Evolutionary conservation across 2,113 vertebrate genomes (phyloP), one percentile per base, ranked within the genome.

Genomic region (Cyphomyrus plagiostoma): DNA sequence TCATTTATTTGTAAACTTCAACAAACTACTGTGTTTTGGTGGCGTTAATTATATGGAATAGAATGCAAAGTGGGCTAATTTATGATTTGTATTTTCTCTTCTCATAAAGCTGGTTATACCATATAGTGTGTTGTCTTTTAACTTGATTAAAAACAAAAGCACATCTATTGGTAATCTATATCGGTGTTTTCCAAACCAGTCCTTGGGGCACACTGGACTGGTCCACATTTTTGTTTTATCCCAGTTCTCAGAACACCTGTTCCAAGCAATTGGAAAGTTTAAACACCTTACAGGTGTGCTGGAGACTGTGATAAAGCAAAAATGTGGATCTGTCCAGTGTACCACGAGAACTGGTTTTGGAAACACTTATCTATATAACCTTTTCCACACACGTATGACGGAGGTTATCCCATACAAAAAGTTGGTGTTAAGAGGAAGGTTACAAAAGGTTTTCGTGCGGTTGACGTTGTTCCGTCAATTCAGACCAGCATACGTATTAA

Each of bases 1-100:
- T 46, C 21, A 48, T 48, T 35, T 88, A 45, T 90, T 35, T 90
- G 45, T 90, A 58, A 90, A 56, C 30, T 90, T 53, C 30, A 48
- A 58, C 13, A 66, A 48, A 88, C 48, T 46, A 83, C 39, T 82
- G 74, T 62, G 26, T 66, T 87, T 86, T 90, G 35, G 80, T 89
- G 83, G 80, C 8, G 50, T 84, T 84, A 62, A 58, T 85, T 58
- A 19, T 48, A 30, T 53, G 48, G 30, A 50, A 30, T 80, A 89
- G 17, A 35, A 86, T 45, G 42, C 52, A 86, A 30, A 87, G 46
- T 56, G 26, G 48, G 26, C 48, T 90, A 52, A 87, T 87, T 87
- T 90, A 89, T 58, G 35, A 77, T 90, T 87, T 87, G 48, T 86
- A 58, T 46, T 30, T 49, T 58, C 48, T 26, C 30, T 35, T 39